These are phyloP conservation scores for Carollia perspicillata DNA, from an alignment of 2,113 vertebrate species.

Conservation along the genomic window DNA sequence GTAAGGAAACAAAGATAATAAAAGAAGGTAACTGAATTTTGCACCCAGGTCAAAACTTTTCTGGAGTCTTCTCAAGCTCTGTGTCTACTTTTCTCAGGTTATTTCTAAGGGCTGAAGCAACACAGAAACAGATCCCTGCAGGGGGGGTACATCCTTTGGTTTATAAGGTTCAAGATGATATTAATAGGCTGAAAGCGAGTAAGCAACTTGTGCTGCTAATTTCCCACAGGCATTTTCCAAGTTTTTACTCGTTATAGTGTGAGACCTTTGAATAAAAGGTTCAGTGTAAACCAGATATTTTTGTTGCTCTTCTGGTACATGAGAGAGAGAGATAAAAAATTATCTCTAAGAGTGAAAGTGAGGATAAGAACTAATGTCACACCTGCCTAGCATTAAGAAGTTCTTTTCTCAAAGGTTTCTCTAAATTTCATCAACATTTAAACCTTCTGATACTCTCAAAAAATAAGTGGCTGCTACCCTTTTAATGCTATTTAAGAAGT, in stretches of 20 bases:
- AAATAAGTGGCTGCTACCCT: not conserved
- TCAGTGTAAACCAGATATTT: slow-evolving; percentile 19
- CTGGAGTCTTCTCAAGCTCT: not conserved
- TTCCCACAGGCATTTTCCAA: not conserved
- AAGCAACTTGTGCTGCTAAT: not conserved
- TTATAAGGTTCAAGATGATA: slow-evolving; percentile 31
- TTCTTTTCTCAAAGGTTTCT: not conserved
- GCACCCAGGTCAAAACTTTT: not conserved
- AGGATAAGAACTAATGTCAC: not conserved
- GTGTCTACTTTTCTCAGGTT: slow-evolving; percentile 39
- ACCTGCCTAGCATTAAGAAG: not conserved
- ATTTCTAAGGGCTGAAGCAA: slow-evolving; percentile 40
- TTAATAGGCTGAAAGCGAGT: not conserved
- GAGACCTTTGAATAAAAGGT: slow-evolving; percentile 54
- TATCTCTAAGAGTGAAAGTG: not conserved
- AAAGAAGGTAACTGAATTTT: not conserved
- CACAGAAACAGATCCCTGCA: not conserved
- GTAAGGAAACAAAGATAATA: slow-evolving; percentile 36
- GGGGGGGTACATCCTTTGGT: not conserved
- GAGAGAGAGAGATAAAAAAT: slow-evolving; percentile 30
- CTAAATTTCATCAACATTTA: not conserved
- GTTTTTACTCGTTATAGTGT: not conserved
- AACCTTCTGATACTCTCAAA: not conserved
- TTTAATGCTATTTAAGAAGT: not conserved
- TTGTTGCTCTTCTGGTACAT: not conserved